Evolutionary conservation across 2,888 invertebrate species (phyloP).

Genomic region (Oithona nana): DNA sequence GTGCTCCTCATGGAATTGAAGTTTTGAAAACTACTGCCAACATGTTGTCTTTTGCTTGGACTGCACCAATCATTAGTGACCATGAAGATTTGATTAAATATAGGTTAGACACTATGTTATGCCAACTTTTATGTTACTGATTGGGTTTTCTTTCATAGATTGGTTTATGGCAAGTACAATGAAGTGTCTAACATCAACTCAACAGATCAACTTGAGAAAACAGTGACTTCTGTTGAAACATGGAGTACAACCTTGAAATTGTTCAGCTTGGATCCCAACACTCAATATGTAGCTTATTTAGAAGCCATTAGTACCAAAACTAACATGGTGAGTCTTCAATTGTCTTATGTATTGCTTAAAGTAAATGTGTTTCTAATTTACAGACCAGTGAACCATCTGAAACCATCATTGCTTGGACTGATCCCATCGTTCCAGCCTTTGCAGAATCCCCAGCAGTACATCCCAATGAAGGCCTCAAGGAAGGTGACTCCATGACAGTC

Average conservation of each 20-base stretch:
- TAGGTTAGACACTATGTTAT: too few species aligned
- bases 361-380: too few species aligned
- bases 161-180: background rate
- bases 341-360: too few species aligned
- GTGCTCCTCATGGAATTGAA: constrained; percentile 57
- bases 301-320: background rate
- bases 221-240: background rate
- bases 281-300: background rate
- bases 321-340: background rate
- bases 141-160: too few species aligned
- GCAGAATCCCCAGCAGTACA: constrained; percentile 37
- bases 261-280: background rate
- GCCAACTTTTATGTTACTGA: too few species aligned
- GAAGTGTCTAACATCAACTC: background rate
- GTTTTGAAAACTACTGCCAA: constrained; percentile 54
- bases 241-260: background rate
- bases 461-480: constrained; percentile 36
- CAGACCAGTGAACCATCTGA: constrained; percentile 51
- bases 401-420: constrained; percentile 65
- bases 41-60: constrained; percentile 62
- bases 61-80: constrained; percentile 61
- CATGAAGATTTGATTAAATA: constrained; percentile 56
- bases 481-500: constrained; percentile 68
- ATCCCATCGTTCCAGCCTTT: constrained; percentile 65
- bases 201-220: background rate